Conservation (phyloP, 2,113 vertebrate genomes). For the Chunga burmeisteri region DNA sequence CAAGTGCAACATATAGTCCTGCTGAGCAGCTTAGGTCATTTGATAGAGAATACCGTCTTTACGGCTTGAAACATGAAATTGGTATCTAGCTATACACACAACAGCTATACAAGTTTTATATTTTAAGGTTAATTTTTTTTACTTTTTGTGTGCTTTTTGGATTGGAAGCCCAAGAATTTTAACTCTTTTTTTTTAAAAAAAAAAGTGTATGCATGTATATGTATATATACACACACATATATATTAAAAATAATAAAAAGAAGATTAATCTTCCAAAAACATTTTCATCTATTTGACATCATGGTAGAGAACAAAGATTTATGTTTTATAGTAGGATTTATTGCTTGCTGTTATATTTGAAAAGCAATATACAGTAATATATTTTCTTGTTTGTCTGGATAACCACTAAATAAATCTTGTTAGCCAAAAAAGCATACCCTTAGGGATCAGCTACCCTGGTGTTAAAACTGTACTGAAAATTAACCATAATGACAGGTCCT, state of each 20-base stretch:
- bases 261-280: not conserved
- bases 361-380: conserved; percentile 58
- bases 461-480: conserved; percentile 79
- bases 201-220: not conserved
- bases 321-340: conserved; percentile 10
- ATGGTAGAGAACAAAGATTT: conserved; percentile 15
- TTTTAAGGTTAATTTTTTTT: not conserved
- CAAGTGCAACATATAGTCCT: not conserved
- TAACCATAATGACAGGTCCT: conserved; percentile 85
- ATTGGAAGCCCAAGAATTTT: not conserved
- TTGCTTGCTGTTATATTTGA: conserved; percentile 59
- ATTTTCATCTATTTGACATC: conserved; percentile 5
- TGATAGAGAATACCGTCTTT: not conserved
- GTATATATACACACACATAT: not conserved
- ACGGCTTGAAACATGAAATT: not conserved
- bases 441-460: conserved; percentile 66
- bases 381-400: conserved; percentile 73
- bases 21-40: not conserved
- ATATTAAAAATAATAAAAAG: not conserved
- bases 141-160: not conserved
- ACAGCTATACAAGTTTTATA: not conserved
- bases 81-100: not conserved
- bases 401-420: conserved; percentile 78
- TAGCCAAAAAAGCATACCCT: conserved; percentile 68
- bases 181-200: not conserved